Base-by-base conservation (phyloP, 2,888 invertebrate species). In the Oithona nana region DNA sequence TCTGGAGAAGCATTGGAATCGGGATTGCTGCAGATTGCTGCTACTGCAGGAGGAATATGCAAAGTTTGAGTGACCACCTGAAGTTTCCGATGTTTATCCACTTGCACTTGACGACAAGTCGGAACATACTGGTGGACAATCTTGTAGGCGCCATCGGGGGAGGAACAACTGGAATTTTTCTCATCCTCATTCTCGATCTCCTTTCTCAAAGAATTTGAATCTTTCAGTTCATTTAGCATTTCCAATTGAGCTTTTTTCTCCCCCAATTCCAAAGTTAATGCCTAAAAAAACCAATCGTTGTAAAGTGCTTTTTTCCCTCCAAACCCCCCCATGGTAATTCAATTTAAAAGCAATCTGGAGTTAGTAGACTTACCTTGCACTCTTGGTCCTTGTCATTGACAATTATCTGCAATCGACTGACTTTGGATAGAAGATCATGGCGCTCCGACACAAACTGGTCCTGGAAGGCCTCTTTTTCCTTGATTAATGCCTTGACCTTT, bases 1-100 rank as follows among this genome's bases (percentile, higher is more conserved):
- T 73, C 71, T 1, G 67, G 67, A 39, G 67, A 62, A 11, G 52
- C 28, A 51, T 65, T 63, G 24, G 63, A 52, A 31, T 59, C 61
- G n/a, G 24, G 52, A 57, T 13, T 52, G 13, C 20, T 29, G 29
- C 20, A 20, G 6, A 22, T 56, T 52, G 31, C n/a, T 11, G n/a
- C 57, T 22, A n/a, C 22, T 6, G n/a, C 22, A 6, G 59, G 59
- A 24, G 59, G 59, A 24, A 59, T 50, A 28, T 59, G 59, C 1
- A 59, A 50, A 13, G 22, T 50, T 50, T 59, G 59, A 22, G 59
- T 59, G 28, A 59, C 59, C 24, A 59, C 59, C n/a, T 49, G n/a
- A 8, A 59, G 28, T 3, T n/a, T 28, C 57, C 29, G n/a, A n/a
- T 24, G n/a, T n/a, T 57, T 57, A 28, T 28, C 57, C 13, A n/a